phyloP scores from a whole-genome alignment of 2,888 invertebrate genomes.

The Biston betularia region DNA sequence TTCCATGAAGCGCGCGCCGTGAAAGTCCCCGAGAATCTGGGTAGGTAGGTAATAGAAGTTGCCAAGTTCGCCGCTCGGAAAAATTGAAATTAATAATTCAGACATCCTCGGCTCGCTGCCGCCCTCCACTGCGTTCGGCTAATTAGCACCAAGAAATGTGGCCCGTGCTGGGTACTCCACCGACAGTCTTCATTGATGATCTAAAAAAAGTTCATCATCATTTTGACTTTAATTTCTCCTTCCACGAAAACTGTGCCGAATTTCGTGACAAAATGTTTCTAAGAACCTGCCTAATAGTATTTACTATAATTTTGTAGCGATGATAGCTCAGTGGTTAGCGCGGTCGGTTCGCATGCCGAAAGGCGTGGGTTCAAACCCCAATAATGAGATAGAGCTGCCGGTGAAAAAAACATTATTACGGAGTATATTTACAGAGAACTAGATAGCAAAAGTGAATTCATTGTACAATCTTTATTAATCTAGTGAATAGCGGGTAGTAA shows the following conservation, averaged over 20 bases:
- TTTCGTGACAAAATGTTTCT: too few relatives aligned
- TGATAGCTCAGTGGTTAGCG: too few relatives aligned
- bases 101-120: conserved; percentile 44
- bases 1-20: neutral
- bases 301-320: too few relatives aligned
- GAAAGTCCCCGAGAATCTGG: conserved; percentile 41
- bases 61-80: conserved; percentile 54
- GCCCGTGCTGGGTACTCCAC: conserved; percentile 19
- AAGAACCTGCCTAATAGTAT: too few relatives aligned
- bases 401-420: too few relatives aligned
- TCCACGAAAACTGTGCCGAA: too few relatives aligned
- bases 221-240: too few relatives aligned
- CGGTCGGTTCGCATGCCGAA: too few relatives aligned
- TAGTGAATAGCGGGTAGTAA: neutral
- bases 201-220: too few relatives aligned
- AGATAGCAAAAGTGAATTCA: neutral
- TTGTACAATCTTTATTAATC: neutral
- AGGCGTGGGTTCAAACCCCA: too few relatives aligned
- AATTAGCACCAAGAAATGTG: conserved; percentile 37
- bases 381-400: too few relatives aligned
- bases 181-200: neutral
- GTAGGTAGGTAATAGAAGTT: conserved; percentile 53
- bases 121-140: conserved; percentile 40
- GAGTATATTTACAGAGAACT: neutral
- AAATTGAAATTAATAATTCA: conserved; percentile 69